These are phyloP conservation scores for Eriosoma lanigerum DNA, from an alignment of 1,140 invertebrate genomes.

Conservation along the genomic window DNA sequence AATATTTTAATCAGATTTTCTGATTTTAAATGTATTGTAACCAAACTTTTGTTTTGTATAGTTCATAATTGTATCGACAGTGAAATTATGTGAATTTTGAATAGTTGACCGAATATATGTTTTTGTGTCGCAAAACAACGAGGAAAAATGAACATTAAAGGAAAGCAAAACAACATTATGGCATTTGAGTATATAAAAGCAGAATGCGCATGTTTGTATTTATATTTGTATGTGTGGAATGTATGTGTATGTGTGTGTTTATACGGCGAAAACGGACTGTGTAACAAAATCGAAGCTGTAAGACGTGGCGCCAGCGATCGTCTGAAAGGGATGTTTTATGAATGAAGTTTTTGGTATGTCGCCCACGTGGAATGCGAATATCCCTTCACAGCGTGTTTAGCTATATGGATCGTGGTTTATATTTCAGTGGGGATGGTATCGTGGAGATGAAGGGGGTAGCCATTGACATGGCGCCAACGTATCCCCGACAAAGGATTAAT, in stretches of 20 bases:
- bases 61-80: no score
- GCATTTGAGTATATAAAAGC: constrained; percentile 23
- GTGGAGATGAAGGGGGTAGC: constrained; percentile 4
- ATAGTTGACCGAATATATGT: neutral
- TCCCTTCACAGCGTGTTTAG: constrained; percentile 42
- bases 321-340: constrained; percentile 51
- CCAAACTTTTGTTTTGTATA: no score
- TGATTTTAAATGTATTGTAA: no score
- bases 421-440: constrained; percentile 5
- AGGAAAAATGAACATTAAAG: constrained; percentile 4
- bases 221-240: neutral
- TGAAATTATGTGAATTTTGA: no score
- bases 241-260: neutral
- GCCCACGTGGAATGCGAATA: constrained; percentile 51
- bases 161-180: constrained; percentile 22
- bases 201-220: neutral
- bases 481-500: constrained; percentile 49
- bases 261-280: neutral
- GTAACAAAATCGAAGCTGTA: constrained; percentile 45
- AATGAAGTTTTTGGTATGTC: constrained; percentile 51
- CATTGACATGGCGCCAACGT: constrained; percentile 44
- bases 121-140: neutral
- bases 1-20: no score
- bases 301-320: constrained; percentile 43
- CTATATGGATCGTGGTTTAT: constrained; percentile 29